Percentiles rank a stretch among this genome's conserved stretches.
phyloP scores from a whole-genome alignment of 2,797 vertebrate species.

The Furcifer pardalis region DNA sequence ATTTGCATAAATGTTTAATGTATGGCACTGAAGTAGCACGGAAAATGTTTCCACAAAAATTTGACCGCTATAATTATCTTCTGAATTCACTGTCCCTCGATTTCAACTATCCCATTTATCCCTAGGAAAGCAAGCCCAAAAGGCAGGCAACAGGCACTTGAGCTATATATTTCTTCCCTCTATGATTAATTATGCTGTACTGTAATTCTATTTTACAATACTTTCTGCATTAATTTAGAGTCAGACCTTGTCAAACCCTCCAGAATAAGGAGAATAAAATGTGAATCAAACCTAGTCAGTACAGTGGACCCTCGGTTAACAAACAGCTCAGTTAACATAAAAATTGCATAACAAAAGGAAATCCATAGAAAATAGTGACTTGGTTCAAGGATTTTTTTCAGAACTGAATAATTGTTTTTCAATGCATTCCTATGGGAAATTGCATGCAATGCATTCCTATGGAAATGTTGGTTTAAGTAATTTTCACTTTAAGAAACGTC shows the following conservation, averaged over 20 bases:
- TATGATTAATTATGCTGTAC: not conserved
- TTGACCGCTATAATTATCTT: not conserved
- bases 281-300: no score
- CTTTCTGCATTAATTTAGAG: not conserved
- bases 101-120: not conserved
- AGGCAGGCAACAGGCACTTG: not conserved
- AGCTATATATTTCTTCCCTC: no score
- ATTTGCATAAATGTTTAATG: not conserved
- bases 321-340: no score
- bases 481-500: no score
- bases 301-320: no score
- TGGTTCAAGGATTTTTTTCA: no score
- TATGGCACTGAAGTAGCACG: not conserved
- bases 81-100: not conserved
- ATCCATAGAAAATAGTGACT: no score
- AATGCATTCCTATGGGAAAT: no score
- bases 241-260: not conserved
- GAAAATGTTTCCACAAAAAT: not conserved
- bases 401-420: no score
- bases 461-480: no score
- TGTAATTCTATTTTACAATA: not conserved
- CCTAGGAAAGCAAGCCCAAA: not conserved
- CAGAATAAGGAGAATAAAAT: not conserved
- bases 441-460: no score
- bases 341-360: no score